A percentile compares a stretch with the other conserved stretches of the same genome.
phyloP scores from a whole-genome alignment of 2,797 vertebrate species.

The Limnodromus scolopaceus region DNA sequence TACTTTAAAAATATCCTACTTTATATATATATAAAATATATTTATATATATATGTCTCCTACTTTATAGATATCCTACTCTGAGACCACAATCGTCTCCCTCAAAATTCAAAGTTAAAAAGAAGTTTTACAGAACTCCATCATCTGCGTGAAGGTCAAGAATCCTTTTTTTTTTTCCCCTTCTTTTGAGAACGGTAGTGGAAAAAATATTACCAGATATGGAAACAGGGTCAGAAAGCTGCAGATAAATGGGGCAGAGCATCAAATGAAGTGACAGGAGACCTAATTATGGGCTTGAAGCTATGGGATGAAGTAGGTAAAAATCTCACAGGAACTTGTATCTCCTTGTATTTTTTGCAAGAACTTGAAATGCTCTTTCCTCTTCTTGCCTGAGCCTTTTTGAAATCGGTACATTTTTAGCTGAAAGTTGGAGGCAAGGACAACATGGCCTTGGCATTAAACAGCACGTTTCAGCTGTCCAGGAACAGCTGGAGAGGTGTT shows the following conservation, averaged over 20 bases:
- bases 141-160: conserved; percentile 39
- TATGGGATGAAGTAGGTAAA: conserved; percentile 37
- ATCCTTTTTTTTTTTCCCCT: background rate
- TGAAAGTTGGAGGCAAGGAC: background rate
- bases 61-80: background rate
- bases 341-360: background rate
- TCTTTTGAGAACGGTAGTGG: background rate
- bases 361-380: background rate
- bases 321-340: conserved; percentile 41
- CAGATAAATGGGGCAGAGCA: conserved; percentile 24
- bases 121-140: background rate
- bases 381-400: background rate
- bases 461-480: background rate
- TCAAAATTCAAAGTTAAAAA: background rate
- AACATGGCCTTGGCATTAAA: background rate
- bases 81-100: background rate
- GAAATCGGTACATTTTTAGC: conserved; percentile 1
- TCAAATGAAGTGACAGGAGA: conserved; percentile 23
- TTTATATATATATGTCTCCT: background rate
- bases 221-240: conserved; percentile 56
- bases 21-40: background rate
- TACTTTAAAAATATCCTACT: background rate
- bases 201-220: background rate
- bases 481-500: background rate
- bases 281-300: conserved; percentile 58